phyloP scores from a whole-genome alignment of 2,113 vertebrate genomes.

The Miniopterus natalensis region DNA sequence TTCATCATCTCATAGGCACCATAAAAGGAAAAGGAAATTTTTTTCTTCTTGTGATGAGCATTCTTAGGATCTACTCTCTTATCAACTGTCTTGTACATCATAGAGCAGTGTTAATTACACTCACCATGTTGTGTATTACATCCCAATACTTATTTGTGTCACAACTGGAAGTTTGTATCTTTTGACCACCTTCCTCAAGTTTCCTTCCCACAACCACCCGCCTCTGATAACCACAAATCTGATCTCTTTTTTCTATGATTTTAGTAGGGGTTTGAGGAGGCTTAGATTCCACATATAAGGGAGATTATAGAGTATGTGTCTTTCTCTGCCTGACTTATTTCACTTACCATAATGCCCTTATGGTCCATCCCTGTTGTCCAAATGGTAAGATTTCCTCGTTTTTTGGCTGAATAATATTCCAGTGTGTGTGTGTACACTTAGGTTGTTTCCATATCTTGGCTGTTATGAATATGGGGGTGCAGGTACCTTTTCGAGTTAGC shows the following conservation, averaged over 20 bases:
- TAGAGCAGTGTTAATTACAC: background rate
- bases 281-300: background rate
- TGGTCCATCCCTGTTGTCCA: background rate
- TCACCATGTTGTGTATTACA: background rate
- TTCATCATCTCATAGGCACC: background rate
- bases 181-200: background rate
- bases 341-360: background rate
- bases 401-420: background rate
- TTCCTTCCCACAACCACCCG: background rate
- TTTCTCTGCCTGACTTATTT: background rate
- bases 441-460: background rate
- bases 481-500: background rate
- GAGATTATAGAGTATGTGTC: background rate
- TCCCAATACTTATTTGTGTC: background rate
- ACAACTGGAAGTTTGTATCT: background rate
- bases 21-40: background rate
- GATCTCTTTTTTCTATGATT: background rate
- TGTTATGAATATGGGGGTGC: background rate
- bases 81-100: background rate
- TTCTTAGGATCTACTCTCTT: background rate
- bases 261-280: background rate
- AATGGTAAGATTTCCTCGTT: background rate
- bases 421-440: background rate
- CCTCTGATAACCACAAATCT: background rate
- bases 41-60: background rate